Evolutionary conservation across 2,113 vertebrate genomes (phyloP).

Genomic region (Tupaia chinensis): DNA sequence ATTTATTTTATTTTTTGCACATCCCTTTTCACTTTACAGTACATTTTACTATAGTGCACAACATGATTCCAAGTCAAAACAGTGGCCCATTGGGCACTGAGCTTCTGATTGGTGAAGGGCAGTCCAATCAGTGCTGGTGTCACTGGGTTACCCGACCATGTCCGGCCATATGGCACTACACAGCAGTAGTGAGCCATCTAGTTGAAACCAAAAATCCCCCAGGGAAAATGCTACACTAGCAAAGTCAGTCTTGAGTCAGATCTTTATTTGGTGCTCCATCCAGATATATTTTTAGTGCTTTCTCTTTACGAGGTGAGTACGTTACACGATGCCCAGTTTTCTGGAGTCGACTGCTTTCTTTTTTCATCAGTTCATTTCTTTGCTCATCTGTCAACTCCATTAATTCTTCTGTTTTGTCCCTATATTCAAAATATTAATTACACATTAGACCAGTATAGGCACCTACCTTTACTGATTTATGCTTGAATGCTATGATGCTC

Average conservation of each 20-base stretch:
- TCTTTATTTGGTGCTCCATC: slow-evolving; percentile 97
- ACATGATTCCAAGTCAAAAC: slow-evolving; percentile 93
- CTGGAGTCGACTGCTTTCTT: slow-evolving; percentile 98
- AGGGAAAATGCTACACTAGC: slow-evolving; percentile 86
- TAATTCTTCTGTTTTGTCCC: slow-evolving; percentile 95
- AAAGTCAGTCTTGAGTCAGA: slow-evolving; percentile 94
- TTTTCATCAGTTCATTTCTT: slow-evolving; percentile 98
- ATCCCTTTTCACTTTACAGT: slow-evolving; percentile 99
- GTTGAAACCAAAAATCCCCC: slow-evolving; percentile 85
- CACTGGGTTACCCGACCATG: slow-evolving; percentile 89
- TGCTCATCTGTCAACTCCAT: slow-evolving; percentile 97
- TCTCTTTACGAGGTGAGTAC: slow-evolving; percentile 99
- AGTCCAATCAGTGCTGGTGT: slow-evolving; percentile 91
- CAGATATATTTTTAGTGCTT: slow-evolving; percentile 99
- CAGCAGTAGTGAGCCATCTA: slow-evolving; percentile 90
- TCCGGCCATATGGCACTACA: slow-evolving; percentile 89
- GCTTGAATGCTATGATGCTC: neutral
- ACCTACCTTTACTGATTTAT: slow-evolving; percentile 10
- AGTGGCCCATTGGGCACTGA: slow-evolving; percentile 87
- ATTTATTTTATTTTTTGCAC: slow-evolving; percentile 90
- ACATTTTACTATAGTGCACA: slow-evolving; percentile 98
- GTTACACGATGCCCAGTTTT: slow-evolving; percentile 98
- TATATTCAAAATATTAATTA: slow-evolving; percentile 82
- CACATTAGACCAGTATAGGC: slow-evolving; percentile 37
- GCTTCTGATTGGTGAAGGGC: slow-evolving; percentile 89